Evolutionary conservation across 2,113 vertebrate genomes (phyloP), one percentile per base, ranked within the genome.

Genomic region (Trichechus manatus): DNA sequence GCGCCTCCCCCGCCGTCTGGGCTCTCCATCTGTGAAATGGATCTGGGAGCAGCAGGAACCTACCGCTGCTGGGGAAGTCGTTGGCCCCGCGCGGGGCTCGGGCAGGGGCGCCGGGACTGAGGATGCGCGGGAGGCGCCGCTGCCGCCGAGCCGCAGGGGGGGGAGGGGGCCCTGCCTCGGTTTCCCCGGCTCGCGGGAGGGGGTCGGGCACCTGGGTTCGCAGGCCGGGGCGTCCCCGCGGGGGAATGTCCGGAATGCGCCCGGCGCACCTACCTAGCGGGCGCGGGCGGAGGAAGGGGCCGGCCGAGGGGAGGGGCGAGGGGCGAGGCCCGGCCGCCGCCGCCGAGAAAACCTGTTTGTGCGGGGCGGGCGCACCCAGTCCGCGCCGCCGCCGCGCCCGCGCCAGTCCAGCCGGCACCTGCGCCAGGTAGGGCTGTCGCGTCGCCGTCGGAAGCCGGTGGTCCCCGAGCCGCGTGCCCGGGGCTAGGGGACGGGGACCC

Each of bases 301-400:
- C 50, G 97, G 96, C 82, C 91, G 33, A 97, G 97, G 96, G 97
- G 96, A 97, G 97, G 97, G 95, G 97, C 97, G 68, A 96, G 97
- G 98, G 98, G 96, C 94, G 96, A 97, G 97, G 97, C 96, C 95
- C n/a, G 14, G 68, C 87, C 74, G 72, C 33, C 33, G 81, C 94
- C 36, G 22, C 47, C 7, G 95, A 94, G 96, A 98, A 98, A 99
- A 99, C 98, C 98, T 98, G 98, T 99, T 98, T 99, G 98, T 97
- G 98, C 98, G 97, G 97, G 47, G 92, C 88, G 98, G 98, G 98
- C 83, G 95, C 98, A 97, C 93, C 98, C 98, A 98, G 98, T 98
- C 98, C 93, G 96, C n/a, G 97, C 97, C 98, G 97, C 91, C n/a
- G 75, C 93, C 50, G 95, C 79, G 92, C 96, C 97, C 23, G 89